phyloP scores from a whole-genome alignment of 2,888 invertebrate species.

The Abscondita cerata region DNA sequence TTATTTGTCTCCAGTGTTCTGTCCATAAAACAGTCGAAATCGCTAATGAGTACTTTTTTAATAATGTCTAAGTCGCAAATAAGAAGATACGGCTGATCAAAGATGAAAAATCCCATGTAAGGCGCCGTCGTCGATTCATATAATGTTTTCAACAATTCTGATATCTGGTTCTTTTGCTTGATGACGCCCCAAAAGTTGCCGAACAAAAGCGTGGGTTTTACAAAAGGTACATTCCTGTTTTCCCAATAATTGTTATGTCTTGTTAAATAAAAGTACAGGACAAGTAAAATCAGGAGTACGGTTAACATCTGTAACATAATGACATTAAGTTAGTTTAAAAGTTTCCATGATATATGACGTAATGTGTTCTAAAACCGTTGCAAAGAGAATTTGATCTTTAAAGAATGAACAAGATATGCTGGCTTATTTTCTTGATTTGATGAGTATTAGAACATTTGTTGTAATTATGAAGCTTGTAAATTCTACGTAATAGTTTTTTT shows the following conservation, averaged over 20 bases:
- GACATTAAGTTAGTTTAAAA: too few species aligned
- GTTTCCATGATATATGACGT: too few species aligned
- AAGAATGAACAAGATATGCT: too few species aligned
- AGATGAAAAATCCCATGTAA: constrained; percentile 57
- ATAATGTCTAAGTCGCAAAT: constrained; percentile 58
- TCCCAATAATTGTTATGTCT: constrained; percentile 53
- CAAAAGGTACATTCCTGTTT: constrained; percentile 49
- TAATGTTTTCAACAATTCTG: constrained; percentile 43
- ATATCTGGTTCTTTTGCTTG: constrained; percentile 44
- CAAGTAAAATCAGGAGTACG: too few species aligned
- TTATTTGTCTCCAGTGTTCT: constrained; percentile 56
- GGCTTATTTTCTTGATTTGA: too few species aligned
- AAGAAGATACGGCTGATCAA: constrained; percentile 57
- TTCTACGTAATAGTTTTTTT: too few species aligned
- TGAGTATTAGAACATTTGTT: too few species aligned
- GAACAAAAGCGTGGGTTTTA: constrained; percentile 48
- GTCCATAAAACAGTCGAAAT: constrained; percentile 58
- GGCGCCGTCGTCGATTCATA: constrained; percentile 44
- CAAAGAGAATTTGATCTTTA: too few species aligned
- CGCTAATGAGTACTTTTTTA: constrained; percentile 56
- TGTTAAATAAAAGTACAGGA: too few species aligned
- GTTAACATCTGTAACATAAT: too few species aligned
- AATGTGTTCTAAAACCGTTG: too few species aligned
- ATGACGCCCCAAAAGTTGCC: constrained; percentile 52
- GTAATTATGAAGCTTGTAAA: too few species aligned